Evolutionary conservation across 2,113 vertebrate species (phyloP).

Genomic region (Lota lota): DNA sequence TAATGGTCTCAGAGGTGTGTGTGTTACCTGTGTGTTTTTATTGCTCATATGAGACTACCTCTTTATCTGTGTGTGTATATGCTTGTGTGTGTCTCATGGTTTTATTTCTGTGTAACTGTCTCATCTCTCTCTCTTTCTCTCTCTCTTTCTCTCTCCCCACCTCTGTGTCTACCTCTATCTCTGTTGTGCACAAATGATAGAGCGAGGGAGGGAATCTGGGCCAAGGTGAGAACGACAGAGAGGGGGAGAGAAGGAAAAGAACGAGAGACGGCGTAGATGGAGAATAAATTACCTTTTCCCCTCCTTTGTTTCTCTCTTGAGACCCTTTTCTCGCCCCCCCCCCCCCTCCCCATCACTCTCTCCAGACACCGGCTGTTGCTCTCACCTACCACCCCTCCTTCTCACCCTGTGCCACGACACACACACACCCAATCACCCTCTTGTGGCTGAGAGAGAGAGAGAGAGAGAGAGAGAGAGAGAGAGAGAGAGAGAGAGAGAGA

Average conservation of each 20-base stretch:
- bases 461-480: background rate
- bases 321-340: slow-evolving; percentile 5
- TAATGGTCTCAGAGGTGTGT: slow-evolving; percentile 22
- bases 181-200: slow-evolving; percentile 28
- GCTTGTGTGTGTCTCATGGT: slow-evolving; percentile 11
- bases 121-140: background rate
- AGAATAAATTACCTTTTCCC: too few relatives aligned
- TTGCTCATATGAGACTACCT: too few relatives aligned
- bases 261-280: slow-evolving; percentile 19
- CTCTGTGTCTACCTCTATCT: slow-evolving; percentile 5
- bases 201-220: slow-evolving; percentile 43
- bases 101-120: background rate
- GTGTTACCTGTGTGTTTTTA: slow-evolving; percentile 2
- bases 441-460: background rate
- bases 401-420: background rate
- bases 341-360: slow-evolving; percentile 2
- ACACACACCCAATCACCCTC: background rate
- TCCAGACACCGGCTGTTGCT: slow-evolving; percentile 24
- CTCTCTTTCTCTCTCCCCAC: slow-evolving; percentile 8
- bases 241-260: slow-evolving; percentile 38
- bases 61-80: slow-evolving; percentile 10
- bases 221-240: slow-evolving; percentile 47
- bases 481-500: background rate
- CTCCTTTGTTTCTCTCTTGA: slow-evolving; percentile 10
- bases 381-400: slow-evolving; percentile 6